Evolutionary conservation across 2,113 vertebrate species (phyloP).

Genomic region (Plecturocebus donacophilus): DNA sequence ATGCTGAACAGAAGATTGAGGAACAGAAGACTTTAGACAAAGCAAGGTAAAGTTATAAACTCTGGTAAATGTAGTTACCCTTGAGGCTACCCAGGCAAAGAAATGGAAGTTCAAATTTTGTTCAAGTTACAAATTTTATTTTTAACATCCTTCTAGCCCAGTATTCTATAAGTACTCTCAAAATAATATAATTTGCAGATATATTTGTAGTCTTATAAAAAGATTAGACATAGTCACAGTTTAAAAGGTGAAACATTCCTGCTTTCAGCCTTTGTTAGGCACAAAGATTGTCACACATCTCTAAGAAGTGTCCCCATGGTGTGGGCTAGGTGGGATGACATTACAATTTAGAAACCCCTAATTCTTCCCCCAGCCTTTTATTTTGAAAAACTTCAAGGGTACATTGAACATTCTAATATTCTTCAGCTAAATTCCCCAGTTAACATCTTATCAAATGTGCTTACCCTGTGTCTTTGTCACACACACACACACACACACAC

Average conservation of each 20-base stretch:
- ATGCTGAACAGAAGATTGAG: conserved; percentile 91
- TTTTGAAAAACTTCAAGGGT: not conserved
- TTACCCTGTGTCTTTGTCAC: not conserved
- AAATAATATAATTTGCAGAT: not conserved
- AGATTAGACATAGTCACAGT: not conserved
- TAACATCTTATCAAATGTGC: not conserved
- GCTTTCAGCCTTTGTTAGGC: not conserved
- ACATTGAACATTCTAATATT: not conserved
- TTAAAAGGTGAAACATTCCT: not conserved
- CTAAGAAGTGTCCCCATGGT: not conserved
- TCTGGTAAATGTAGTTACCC: not conserved
- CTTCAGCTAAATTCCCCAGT: not conserved
- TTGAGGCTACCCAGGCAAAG: not conserved
- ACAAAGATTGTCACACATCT: not conserved
- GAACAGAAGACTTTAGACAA: conserved; percentile 91
- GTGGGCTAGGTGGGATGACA: not conserved
- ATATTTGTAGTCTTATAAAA: not conserved
- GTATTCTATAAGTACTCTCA: not conserved
- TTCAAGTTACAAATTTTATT: not conserved
- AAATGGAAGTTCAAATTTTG: not conserved
- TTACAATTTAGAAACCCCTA: not conserved
- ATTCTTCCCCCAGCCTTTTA: not conserved
- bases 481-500: too few species aligned
- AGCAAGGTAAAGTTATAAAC: conserved; percentile 85
- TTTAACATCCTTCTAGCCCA: not conserved